Evolutionary conservation across 1,140 invertebrate species (phyloP).

Genomic region (Panagrolaimus sp.): DNA sequence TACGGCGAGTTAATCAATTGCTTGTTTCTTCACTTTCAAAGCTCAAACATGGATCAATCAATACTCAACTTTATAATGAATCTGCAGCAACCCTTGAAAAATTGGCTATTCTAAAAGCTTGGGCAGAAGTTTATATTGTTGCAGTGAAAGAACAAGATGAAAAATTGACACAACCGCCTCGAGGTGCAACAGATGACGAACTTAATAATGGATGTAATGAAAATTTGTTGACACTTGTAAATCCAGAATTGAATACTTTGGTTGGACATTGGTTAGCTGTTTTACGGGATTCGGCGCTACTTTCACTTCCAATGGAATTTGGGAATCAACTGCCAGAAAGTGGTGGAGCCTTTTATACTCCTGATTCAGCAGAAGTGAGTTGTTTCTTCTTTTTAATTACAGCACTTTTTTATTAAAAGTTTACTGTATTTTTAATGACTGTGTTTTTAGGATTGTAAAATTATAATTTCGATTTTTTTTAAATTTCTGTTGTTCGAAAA

Average conservation of each 20-base stretch:
- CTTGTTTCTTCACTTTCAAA: slow-evolving; percentile 89
- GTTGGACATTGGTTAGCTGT: slow-evolving; percentile 89
- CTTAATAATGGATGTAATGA: slow-evolving; percentile 63
- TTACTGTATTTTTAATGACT: too few species aligned
- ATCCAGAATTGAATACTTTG: slow-evolving; percentile 82
- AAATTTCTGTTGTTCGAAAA: too few species aligned
- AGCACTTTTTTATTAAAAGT: too few species aligned
- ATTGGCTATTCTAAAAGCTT: slow-evolving; percentile 91
- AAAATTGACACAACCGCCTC: slow-evolving; percentile 27
- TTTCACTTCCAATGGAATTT: slow-evolving; percentile 75
- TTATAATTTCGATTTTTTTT: too few species aligned
- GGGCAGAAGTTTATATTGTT: slow-evolving; percentile 88
- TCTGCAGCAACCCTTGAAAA: slow-evolving; percentile 90
- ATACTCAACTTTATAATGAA: slow-evolving; percentile 79
- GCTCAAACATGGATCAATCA: slow-evolving; percentile 68
- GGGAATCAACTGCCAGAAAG: slow-evolving; percentile 72
- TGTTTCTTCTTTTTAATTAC: too few species aligned
- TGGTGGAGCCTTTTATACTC: slow-evolving; percentile 88
- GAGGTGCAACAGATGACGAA: slow-evolving; percentile 19
- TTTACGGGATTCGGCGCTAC: slow-evolving; percentile 84
- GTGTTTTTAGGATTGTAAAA: too few species aligned
- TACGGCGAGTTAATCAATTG: slow-evolving; percentile 87
- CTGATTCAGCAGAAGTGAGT: slow-evolving; percentile 86
- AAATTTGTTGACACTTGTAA: slow-evolving; percentile 77
- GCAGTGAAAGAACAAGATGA: slow-evolving; percentile 76